Evolutionary conservation across 2,888 invertebrate genomes (phyloP).

Genomic region (Oscheius sp.): DNA sequence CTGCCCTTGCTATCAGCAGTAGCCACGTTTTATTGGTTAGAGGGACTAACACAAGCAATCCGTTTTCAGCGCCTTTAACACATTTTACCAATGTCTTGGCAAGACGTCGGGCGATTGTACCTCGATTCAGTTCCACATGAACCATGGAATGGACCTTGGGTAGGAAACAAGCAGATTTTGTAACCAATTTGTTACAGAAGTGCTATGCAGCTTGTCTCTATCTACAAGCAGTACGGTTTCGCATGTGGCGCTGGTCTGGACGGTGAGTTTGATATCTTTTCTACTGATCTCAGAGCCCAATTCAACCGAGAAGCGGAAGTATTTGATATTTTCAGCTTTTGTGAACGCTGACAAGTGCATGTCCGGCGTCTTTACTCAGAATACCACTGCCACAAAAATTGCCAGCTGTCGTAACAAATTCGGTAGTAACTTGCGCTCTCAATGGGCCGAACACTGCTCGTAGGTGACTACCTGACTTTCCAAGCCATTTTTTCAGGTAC

Average conservation of each 20-base stretch:
- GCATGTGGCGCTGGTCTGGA: constrained; percentile 55
- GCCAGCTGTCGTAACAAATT: constrained; percentile 18
- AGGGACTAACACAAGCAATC: neutral
- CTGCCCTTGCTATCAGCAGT: constrained; percentile 19
- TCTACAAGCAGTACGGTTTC: constrained; percentile 53
- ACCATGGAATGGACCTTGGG: constrained; percentile 41
- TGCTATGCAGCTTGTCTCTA: constrained; percentile 42
- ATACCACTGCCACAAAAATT: constrained; percentile 25
- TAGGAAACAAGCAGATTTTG: neutral
- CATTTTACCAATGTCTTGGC: constrained; percentile 50
- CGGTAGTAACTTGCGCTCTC: constrained; percentile 14
- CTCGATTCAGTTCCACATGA: constrained; percentile 44
- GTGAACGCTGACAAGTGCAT: constrained; percentile 34
- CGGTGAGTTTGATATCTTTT: constrained; percentile 27
- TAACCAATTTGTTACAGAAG: constrained; percentile 35
- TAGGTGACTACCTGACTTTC: neutral
- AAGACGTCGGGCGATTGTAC: constrained; percentile 42
- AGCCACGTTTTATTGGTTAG: constrained; percentile 31
- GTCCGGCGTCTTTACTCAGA: constrained; percentile 25
- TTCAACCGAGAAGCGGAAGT: neutral
- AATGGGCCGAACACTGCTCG: constrained; percentile 27
- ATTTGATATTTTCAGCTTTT: constrained; percentile 17
- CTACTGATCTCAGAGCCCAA: neutral
- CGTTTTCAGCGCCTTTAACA: constrained; percentile 42
- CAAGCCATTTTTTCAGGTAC: constrained; percentile 25